Evolutionary conservation across 1,140 invertebrate genomes (phyloP).

Genomic region (Drosophila busckii): DNA sequence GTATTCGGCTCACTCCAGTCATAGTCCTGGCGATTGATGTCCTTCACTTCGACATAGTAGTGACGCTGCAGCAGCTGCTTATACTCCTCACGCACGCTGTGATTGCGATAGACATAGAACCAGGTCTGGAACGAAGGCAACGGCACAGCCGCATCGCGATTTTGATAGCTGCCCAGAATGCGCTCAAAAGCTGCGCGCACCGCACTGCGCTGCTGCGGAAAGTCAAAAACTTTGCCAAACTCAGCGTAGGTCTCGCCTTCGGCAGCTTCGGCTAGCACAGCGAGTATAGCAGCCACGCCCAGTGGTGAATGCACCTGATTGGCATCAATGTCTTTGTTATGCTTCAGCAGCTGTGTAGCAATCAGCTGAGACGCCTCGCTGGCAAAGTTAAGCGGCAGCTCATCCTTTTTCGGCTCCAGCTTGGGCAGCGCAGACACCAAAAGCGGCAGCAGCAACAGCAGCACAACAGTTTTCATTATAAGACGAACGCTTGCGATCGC

Average conservation of each 20-base stretch:
- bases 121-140: constrained; percentile 83
- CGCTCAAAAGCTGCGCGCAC: constrained; percentile 75
- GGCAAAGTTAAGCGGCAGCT: constrained; percentile 39
- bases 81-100: constrained; percentile 82
- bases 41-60: constrained; percentile 82
- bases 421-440: constrained; percentile 20
- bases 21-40: constrained; percentile 80
- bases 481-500: constrained; percentile 37
- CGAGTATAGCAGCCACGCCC: constrained; percentile 82
- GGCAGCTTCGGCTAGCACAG: constrained; percentile 82
- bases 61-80: constrained; percentile 81
- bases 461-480: constrained; percentile 54
- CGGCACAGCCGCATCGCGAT: constrained; percentile 79
- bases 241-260: constrained; percentile 81
- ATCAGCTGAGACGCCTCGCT: constrained; percentile 66
- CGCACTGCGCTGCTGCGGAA: constrained; percentile 79
- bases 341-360: constrained; percentile 65
- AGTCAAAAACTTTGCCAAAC: constrained; percentile 80
- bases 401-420: constrained; percentile 4
- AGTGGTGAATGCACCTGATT: constrained; percentile 84
- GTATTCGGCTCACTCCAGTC: constrained; percentile 62
- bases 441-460: constrained; percentile 24
- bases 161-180: constrained; percentile 80
- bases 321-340: constrained; percentile 80
- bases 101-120: constrained; percentile 84